Evolutionary conservation across 2,888 invertebrate genomes (phyloP), one percentile per base, ranked within the genome.

Genomic region (Empis stercorea): DNA sequence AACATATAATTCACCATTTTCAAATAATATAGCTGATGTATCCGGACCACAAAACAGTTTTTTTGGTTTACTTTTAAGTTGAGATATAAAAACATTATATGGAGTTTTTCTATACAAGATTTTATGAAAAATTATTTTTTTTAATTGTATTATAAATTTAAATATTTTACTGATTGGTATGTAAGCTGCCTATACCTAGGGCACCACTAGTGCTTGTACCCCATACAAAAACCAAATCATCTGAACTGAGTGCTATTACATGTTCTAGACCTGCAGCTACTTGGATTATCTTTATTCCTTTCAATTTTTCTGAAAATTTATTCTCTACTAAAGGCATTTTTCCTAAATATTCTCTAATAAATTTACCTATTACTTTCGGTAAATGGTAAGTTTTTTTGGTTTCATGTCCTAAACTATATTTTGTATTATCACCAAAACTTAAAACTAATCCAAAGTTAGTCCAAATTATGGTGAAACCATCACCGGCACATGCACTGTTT

Each of bases 371-470:
- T 2, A 79, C 60, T 57, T 76, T 76, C 4, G 84, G 84, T 55
- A 70, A 60, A 30, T 72, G 64, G 39, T 71, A 66, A 52, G 69
- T 71, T 50, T 71, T 72, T 64, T 72, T 75, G 47, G 79, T 76
- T 3, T 75, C 75, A 58, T 81, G 79, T 1, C 82, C 82, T n/a
- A 83, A 68, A 51, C 78, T 76, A 15, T 77, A 76, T 49, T 70
- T 70, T 9, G 72, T 66, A 23, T 80, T 80, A 59, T 77, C 76
- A 0, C 84, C 84, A 61, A 81, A 81, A 30, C 79, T 79, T 58
- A 81, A 70, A 1, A 84, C 66, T n/a, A 78, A 73, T 9, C 84
- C 84, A 46, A 78, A 73, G 56, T 79, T 77, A 47, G 78, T 79
- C 46, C 78, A 71, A 59, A 85, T 78, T 34, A 83, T 68, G 52